Base-by-base conservation (phyloP, 2,797 vertebrate species). In the Paguma larvata region DNA sequence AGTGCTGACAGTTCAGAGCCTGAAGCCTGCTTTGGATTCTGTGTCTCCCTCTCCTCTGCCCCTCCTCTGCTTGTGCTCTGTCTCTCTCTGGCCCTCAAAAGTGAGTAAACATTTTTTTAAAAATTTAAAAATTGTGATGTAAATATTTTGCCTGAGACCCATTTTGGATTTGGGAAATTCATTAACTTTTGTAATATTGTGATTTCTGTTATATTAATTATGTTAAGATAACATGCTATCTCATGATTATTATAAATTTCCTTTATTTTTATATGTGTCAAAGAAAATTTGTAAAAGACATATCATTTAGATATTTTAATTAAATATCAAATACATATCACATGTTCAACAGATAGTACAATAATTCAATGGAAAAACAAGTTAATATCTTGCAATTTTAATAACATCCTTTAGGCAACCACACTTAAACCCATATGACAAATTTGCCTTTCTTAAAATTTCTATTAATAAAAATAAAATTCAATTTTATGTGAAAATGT, bases 71-170 rank as follows among this genome's bases (percentile, higher is more conserved):
- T 53, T 16, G 1, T 2, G 3, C 56, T 59, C 21, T 23, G 56
- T 59, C 21, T 59, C 56, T 59, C 4, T 53, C 51, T 53, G 38
- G 38, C 38, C 38, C 56, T 59, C 56, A 59, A 59, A 21, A 59
- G 19, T 59, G 21, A 59, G 9, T 59, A 59, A 59, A 59, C 56
- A 23, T 59, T 48, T 48, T 48, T 51, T 51, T 15, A 53, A 53
- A 53, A 48, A 38, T 38, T 38, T 38, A 38, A 48, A 3, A 89
- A 87, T 70, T 90, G 32, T 32, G 89, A 97, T 30, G 27, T 65
- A 73, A 97, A 23, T 86, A 97, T 93, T 93, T 97, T 96, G 85
- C 25, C 67, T 41, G 48, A 94, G 63, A 94, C 15, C 56, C 25
- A 92, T 75, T 16, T 84, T 14, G 30, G 44, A 84, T 70, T 27